phyloP scores from a whole-genome alignment of 2,888 invertebrate species.

The Rhodophaea formosa region DNA sequence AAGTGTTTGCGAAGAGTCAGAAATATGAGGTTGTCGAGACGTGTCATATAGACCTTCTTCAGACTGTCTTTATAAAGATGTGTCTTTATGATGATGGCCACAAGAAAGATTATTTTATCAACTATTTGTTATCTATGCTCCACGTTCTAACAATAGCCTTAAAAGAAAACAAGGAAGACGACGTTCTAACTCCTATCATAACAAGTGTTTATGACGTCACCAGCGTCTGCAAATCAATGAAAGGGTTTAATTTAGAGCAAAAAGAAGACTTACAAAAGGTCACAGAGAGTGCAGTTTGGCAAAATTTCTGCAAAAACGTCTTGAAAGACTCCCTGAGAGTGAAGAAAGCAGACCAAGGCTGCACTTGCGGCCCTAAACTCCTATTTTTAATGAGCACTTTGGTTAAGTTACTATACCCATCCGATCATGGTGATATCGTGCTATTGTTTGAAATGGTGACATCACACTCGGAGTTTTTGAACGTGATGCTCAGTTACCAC shows the following conservation, averaged over 20 bases:
- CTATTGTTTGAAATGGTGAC: slow-evolving; percentile 87
- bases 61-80: slow-evolving; percentile 78
- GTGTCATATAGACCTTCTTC: slow-evolving; percentile 80
- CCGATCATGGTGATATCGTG: slow-evolving; percentile 68
- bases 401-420: slow-evolving; percentile 78
- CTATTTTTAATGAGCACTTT: slow-evolving; percentile 79
- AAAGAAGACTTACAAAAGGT: slow-evolving; percentile 62
- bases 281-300: slow-evolving; percentile 75
- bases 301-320: slow-evolving; percentile 82
- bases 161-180: slow-evolving; percentile 61
- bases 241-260: slow-evolving; percentile 37
- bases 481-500: slow-evolving; percentile 82
- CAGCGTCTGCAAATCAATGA: slow-evolving; percentile 53
- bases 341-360: slow-evolving; percentile 53
- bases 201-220: slow-evolving; percentile 53
- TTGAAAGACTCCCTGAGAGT: slow-evolving; percentile 84
- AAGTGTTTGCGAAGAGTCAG: slow-evolving; percentile 80
- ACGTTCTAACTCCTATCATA: slow-evolving; percentile 45
- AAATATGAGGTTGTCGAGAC: slow-evolving; percentile 83
- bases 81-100: slow-evolving; percentile 50
- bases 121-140: slow-evolving; percentile 79
- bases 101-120: slow-evolving; percentile 66
- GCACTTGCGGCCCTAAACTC: slow-evolving; percentile 65
- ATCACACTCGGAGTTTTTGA: slow-evolving; percentile 89
- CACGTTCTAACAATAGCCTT: slow-evolving; percentile 73